These are phyloP conservation scores for Falco peregrinus DNA, from an alignment of 2,797 vertebrate species.

Conservation along the genomic window DNA sequence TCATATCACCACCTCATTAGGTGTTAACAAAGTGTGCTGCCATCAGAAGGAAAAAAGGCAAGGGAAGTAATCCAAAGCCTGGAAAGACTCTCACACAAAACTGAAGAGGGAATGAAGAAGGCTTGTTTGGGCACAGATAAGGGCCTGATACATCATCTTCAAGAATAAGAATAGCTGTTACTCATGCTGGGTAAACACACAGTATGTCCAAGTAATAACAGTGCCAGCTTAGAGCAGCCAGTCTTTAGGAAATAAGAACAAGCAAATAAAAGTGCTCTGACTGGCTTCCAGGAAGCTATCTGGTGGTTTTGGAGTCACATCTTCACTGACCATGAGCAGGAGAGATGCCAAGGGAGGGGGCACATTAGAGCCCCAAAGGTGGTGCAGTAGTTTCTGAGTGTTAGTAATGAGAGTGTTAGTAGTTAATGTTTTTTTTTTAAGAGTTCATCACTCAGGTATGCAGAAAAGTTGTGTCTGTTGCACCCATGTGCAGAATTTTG, in stretches of 20 bases:
- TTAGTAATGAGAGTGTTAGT: background rate
- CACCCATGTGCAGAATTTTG: background rate
- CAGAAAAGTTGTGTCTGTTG: background rate
- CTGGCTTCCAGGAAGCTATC: background rate
- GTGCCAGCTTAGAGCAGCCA: background rate
- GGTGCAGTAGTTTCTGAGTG: background rate
- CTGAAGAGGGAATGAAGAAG: background rate
- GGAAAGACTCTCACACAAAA: background rate
- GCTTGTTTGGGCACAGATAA: background rate
- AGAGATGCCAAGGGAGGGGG: background rate
- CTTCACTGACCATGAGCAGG: background rate
- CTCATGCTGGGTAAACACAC: background rate
- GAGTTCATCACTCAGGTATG: background rate
- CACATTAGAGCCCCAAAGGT: background rate
- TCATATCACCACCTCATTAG: background rate
- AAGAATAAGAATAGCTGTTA: background rate
- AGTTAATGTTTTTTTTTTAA: background rate
- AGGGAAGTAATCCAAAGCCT: background rate
- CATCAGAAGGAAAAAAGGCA: background rate
- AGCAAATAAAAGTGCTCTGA: background rate
- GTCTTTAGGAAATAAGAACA: background rate
- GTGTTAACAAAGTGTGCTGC: background rate
- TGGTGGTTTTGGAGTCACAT: background rate
- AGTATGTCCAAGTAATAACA: background rate
- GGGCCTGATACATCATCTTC: background rate